Percentiles rank a stretch among this genome's conserved stretches.
Evolutionary conservation across 2,888 invertebrate species (phyloP).

Genomic region (Ephialtes manifestator): DNA sequence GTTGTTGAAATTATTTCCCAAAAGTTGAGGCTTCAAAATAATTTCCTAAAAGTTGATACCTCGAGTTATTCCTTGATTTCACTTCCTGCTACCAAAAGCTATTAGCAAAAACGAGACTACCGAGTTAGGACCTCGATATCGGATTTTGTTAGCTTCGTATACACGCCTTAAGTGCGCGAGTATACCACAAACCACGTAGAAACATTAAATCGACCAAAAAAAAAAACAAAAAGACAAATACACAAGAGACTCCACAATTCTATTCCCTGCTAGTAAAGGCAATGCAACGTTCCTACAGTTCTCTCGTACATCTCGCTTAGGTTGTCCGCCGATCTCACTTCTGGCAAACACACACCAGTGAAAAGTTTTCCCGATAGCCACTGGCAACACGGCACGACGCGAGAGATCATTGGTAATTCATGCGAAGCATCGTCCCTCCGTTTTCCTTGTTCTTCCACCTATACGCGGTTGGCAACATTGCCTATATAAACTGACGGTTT

Average conservation of each 20-base stretch:
- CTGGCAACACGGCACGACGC: slow-evolving; percentile 48
- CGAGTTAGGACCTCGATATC: neutral
- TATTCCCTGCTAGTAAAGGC: slow-evolving; percentile 28
- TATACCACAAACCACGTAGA: slow-evolving; percentile 7
- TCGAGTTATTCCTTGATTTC: neutral
- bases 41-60: neutral
- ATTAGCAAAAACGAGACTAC: neutral
- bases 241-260: slow-evolving; percentile 45
- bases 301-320: slow-evolving; percentile 34
- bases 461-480: neutral
- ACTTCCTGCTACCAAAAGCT: neutral
- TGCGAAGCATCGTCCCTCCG: slow-evolving; percentile 72
- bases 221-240: neutral
- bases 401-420: slow-evolving; percentile 81
- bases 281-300: neutral
- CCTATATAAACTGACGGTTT: slow-evolving; percentile 26
- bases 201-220: slow-evolving; percentile 38
- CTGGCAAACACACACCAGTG: slow-evolving; percentile 38
- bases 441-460: slow-evolving; percentile 25
- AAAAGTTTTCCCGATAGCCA: slow-evolving; percentile 67
- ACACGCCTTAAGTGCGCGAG: neutral
- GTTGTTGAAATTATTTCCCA: too few relatives aligned
- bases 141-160: slow-evolving; percentile 11
- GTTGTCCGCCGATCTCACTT: slow-evolving; percentile 45
- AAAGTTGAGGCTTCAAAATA: too few relatives aligned